Base-by-base conservation (phyloP, 2,888 invertebrate genomes). In the Seladonia tumulorum region DNA sequence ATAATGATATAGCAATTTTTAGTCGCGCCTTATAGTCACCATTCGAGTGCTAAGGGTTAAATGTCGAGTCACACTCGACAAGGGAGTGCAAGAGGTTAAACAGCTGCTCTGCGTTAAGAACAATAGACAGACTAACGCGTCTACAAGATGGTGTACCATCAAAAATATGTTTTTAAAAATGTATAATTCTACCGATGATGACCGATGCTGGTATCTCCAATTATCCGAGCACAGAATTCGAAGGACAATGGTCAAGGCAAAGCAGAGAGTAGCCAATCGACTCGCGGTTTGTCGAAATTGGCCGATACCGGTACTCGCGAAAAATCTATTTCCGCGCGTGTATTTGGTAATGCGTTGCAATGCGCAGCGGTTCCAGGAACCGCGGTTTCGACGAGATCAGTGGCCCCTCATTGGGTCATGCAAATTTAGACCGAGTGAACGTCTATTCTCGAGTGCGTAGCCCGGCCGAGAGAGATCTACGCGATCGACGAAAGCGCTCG, bases 341-440 rank as follows among this genome's bases (percentile, higher is more conserved):
- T 39, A 72, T 80, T 60, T 72, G 47, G 83, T 53, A 71, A 86
- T 82, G 83, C 66, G 68, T 49, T 60, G 85, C 71, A 79, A 89
- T 35, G 53, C 80, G 85, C 84, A 80, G 86, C 83, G 81, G 75
- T 91, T 90, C 92, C 86, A 78, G 87, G 91, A 90, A 92, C 90
- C 86, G 89, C 83, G 79, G 90, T 90, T 88, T 89, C 90, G 87
- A 84, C 82, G 81, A 81, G 90, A 90, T 90, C 90, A 87, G 73
- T 84, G 88, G 90, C 90, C 90, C 85, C 89, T 78, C 80, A 85
- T 88, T 90, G 82, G 90, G 88, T 89, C 90, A 81, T 78, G 88
- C 90, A 90, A 90, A 90, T 90, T 88, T 90, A 90, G 88, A 88
- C 76, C 85, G 79, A 76, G 78, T 63, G 77, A 79, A 82, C 47